Evolutionary conservation across 2,888 invertebrate species (phyloP), one percentile per base, ranked within the genome.

Genomic region (Strigamia maritima): DNA sequence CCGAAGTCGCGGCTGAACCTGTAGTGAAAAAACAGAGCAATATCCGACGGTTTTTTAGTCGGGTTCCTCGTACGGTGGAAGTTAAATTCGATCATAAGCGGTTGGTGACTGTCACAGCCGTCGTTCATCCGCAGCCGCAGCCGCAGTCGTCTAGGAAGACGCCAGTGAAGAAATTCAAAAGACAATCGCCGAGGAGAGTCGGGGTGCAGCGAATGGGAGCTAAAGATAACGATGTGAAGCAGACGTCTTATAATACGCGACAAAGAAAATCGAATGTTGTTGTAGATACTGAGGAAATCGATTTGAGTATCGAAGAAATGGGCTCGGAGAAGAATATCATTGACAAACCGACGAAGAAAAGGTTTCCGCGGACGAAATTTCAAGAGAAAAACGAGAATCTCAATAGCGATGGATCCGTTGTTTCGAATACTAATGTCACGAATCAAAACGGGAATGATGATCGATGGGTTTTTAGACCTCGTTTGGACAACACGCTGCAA

Each of bases 51-150:
- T 78, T 70, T 78, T 78, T 78, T 22, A 78, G 70, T 10, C 28
- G 78, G 35, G 78, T 78, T 16, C 78, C 78, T 16, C 26, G 78
- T 38, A 78, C 78, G 24, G 78, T 78, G 12, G 78, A 78, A 24
- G 78, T 78, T 7, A 78, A 78, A 70, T 78, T 78, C 35, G 78
- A 78, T 22, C 78, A 78, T 24, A 78, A 78, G 65, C 14, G 78
- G 19, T 4, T 70, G 19, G 70, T 78, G 22, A 78, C 78, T 8
- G 78, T 78, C 22, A 78, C 65, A 24, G 78, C 78, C n/a, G 78
- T 78, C 22, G 78, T 78, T 7, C 78, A 78, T 35, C 78, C 78
- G 28, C 78, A 74, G 38, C 78, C 78, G 24, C 78, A 65, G 31
- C 78, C 78, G 19, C 78, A 78, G 78, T 70, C 78, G 4, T 70